A percentile compares a stretch with the other conserved stretches of the same genome.
Evolutionary conservation across 2,113 vertebrate species (phyloP).

Genomic region (Corydoras maculifer): DNA sequence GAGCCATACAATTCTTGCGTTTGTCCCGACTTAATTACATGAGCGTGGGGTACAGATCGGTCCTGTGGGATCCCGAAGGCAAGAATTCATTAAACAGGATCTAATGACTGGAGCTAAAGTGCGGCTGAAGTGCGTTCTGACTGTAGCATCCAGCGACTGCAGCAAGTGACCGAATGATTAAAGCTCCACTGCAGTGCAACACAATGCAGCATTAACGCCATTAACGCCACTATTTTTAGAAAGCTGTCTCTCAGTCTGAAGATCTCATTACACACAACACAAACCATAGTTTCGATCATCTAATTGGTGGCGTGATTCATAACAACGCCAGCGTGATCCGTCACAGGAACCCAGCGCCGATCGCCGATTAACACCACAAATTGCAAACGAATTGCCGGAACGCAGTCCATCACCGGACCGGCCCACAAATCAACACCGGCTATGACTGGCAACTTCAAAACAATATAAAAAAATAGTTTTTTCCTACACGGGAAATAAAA

Average conservation of each 20-base stretch:
- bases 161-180: constrained; percentile 30
- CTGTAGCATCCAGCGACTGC: constrained; percentile 16
- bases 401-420: too few relatives aligned
- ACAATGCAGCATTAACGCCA: constrained; percentile 18
- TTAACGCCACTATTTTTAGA: constrained; percentile 1
- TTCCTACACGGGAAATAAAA: too few relatives aligned
- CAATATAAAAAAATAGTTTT: too few relatives aligned
- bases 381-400: neutral
- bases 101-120: neutral
- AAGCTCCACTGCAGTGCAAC: constrained; percentile 22
- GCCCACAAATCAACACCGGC: too few relatives aligned
- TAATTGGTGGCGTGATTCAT: neutral
- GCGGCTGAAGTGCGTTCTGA: neutral
- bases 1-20: neutral
- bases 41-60: neutral
- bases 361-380: neutral
- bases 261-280: neutral
- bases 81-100: neutral
- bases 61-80: neutral
- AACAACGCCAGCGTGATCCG: neutral
- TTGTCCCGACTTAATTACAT: neutral
- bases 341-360: neutral
- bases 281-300: neutral
- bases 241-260: neutral
- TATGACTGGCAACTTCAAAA: too few relatives aligned